Conservation (phyloP, 2,888 invertebrate species). For the Bibio marci region DNA sequence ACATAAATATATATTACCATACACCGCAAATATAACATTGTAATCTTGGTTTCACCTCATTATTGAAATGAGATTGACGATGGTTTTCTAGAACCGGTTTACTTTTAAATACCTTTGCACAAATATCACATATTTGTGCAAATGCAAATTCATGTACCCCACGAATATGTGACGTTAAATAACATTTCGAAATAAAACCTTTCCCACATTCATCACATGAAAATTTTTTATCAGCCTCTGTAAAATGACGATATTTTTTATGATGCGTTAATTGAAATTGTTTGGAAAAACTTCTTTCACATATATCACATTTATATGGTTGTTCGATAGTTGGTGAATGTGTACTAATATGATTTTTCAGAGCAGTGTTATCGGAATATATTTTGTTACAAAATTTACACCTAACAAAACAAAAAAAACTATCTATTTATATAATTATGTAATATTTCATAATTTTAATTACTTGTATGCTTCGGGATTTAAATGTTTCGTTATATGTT, state of each 20-base stretch:
- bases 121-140: constrained; percentile 3
- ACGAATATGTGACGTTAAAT: neutral
- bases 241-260: neutral
- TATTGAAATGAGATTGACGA: constrained; percentile 18
- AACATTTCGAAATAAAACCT: constrained; percentile 1
- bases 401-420: no score
- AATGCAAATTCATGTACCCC: neutral
- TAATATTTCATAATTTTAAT: constrained; percentile 20
- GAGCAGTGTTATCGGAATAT: no score
- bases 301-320: neutral
- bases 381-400: no score
- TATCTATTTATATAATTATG: neutral
- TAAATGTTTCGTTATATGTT: constrained; percentile 24
- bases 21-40: constrained; percentile 25
- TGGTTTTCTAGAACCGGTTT: constrained; percentile 22
- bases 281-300: constrained; percentile 16
- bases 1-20: constrained; percentile 12
- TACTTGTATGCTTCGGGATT: constrained; percentile 28
- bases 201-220: constrained; percentile 24
- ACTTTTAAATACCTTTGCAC: constrained; percentile 2
- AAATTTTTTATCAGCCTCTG: constrained; percentile 1
- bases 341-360: no score
- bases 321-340: no score
- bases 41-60: constrained; percentile 18
- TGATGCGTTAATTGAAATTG: constrained; percentile 25